phyloP scores from a whole-genome alignment of 2,113 vertebrate genomes.

The Semnornis frantzii region DNA sequence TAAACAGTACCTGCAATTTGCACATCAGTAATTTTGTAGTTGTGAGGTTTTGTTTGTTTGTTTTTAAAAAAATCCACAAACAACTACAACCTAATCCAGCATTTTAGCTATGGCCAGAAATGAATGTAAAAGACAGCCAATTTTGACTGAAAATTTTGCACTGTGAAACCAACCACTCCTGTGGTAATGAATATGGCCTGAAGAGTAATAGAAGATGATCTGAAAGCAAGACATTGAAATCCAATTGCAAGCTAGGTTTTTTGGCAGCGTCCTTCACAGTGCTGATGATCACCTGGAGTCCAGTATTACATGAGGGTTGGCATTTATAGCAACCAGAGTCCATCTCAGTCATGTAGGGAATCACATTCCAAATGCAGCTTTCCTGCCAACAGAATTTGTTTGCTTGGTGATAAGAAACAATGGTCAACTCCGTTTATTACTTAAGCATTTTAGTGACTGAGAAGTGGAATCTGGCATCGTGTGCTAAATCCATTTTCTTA shows the following conservation, averaged over 20 bases:
- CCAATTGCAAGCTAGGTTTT: not conserved
- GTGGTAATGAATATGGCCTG: not conserved
- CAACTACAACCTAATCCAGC: not conserved
- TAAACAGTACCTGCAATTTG: not conserved
- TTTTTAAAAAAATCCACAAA: not conserved
- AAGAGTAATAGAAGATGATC: not conserved
- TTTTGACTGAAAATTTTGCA: not conserved
- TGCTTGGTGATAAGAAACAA: conserved; percentile 54
- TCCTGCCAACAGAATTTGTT: conserved; percentile 48
- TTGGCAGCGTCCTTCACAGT: not conserved
- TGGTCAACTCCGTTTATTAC: conserved; percentile 21
- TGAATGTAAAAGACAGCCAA: not conserved
- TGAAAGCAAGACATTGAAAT: not conserved
- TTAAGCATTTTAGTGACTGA: conserved; percentile 13
- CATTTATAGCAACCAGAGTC: not conserved
- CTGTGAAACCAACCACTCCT: not conserved
- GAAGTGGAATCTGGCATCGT: conserved; percentile 1
- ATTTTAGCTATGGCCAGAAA: not conserved
- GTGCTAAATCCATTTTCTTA: conserved; percentile 45
- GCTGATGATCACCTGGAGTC: not conserved
- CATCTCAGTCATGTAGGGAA: not conserved
- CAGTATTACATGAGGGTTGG: not conserved
- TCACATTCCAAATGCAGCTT: not conserved
- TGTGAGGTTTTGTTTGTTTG: not conserved
- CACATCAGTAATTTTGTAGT: not conserved